These are phyloP conservation scores for Clunio marinus DNA, from an alignment of 2,888 invertebrate genomes.

Conservation along the genomic window DNA sequence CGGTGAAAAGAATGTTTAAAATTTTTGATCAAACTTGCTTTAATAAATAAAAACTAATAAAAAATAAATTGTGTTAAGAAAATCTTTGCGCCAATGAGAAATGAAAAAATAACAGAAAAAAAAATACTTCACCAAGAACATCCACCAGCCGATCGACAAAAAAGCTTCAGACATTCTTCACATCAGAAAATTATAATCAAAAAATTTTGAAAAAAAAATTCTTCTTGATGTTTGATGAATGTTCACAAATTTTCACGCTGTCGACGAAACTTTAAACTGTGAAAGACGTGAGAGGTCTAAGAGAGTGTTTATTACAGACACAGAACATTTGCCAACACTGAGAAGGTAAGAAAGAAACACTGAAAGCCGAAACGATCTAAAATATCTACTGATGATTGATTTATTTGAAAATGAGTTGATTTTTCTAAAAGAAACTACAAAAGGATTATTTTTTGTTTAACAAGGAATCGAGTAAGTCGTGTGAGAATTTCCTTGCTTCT, in stretches of 20 bases:
- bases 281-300: not conserved
- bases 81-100: not conserved
- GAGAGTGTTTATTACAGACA: not conserved
- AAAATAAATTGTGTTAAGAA: not conserved
- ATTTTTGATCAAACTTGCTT: too few relatives aligned
- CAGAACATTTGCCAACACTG: not conserved
- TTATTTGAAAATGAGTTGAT: not conserved
- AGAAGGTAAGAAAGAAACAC: not conserved
- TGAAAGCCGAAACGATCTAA: slow-evolving; percentile 2
- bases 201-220: not conserved
- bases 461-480: too few relatives aligned
- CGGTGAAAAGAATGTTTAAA: not conserved
- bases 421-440: too few relatives aligned
- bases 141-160: not conserved
- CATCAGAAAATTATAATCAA: not conserved
- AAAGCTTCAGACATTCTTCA: not conserved
- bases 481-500: too few relatives aligned
- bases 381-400: not conserved
- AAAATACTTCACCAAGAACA: slow-evolving; percentile 3
- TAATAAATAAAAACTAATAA: too few relatives aligned
- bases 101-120: too few relatives aligned
- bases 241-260: not conserved
- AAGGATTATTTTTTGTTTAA: too few relatives aligned
- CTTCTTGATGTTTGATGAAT: not conserved
- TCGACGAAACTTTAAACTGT: not conserved